These are phyloP conservation scores for Pteropus rufus DNA, from an alignment of 2,797 vertebrate genomes.

Conservation along the genomic window DNA sequence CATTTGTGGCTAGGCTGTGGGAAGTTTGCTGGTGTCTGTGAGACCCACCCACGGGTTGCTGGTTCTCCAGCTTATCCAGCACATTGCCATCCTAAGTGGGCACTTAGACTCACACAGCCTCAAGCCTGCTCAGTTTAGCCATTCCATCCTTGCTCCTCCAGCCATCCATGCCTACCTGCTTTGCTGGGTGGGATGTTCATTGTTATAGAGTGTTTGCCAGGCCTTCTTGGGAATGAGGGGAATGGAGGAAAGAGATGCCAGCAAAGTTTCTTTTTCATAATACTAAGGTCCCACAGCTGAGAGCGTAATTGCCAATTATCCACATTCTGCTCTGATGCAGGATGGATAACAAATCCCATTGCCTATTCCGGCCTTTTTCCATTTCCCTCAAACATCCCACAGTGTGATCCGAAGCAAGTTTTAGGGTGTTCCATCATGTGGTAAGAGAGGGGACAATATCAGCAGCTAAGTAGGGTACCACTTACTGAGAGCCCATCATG, in stretches of 20 bases:
- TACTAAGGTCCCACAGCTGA: not conserved
- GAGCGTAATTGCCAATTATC: not conserved
- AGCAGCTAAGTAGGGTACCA: not conserved
- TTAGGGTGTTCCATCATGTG: not conserved
- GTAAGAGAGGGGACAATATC: too few relatives aligned
- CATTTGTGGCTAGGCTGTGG: not conserved
- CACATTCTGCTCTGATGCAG: not conserved
- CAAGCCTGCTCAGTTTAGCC: not conserved
- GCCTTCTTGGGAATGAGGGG: not conserved
- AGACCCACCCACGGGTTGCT: too few relatives aligned
- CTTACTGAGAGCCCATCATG: not conserved
- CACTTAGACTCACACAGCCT: not conserved
- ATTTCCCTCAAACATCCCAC: not conserved
- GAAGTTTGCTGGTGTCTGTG: not conserved
- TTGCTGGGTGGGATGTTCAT: not conserved
- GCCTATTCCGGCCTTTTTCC: not conserved
- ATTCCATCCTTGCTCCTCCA: not conserved
- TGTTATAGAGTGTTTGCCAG: not conserved
- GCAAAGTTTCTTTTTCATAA: not conserved
- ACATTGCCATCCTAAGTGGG: not conserved
- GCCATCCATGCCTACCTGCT: accelerated
- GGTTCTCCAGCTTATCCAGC: not conserved
- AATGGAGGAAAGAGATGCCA: not conserved
- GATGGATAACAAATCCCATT: not conserved
- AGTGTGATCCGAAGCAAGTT: not conserved